phyloP scores from a whole-genome alignment of 1,140 invertebrate species.

The Drosophila kurseongensis region DNA sequence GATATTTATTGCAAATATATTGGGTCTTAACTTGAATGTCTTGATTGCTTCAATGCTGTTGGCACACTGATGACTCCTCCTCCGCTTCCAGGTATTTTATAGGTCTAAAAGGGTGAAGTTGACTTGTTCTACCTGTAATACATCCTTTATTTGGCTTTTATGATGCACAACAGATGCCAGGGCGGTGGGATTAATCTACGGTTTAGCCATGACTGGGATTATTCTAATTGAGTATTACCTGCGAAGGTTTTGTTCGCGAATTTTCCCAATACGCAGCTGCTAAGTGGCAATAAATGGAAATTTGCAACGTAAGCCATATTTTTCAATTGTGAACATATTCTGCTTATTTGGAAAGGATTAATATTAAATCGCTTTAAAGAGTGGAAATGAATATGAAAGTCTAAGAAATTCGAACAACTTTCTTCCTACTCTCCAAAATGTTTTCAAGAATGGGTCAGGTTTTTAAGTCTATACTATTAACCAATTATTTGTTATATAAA shows the following conservation, averaged over 20 bases:
- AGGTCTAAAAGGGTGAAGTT: neutral
- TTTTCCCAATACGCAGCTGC: constrained; percentile 42
- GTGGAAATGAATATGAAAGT: no score
- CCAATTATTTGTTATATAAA: no score
- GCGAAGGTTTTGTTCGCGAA: constrained; percentile 16
- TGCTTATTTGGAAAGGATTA: no score
- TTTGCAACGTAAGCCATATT: neutral
- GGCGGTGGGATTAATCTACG: neutral
- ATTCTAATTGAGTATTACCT: constrained; percentile 51
- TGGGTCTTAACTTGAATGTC: neutral
- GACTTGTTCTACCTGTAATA: neutral
- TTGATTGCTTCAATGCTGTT: constrained; percentile 9
- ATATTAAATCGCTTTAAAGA: no score
- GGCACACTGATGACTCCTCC: constrained; percentile 37
- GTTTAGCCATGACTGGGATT: neutral
- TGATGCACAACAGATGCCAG: neutral
- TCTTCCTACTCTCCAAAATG: no score
- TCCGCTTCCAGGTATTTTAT: constrained; percentile 31
- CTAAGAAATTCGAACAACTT: no score
- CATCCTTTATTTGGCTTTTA: neutral
- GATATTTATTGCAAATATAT: neutral
- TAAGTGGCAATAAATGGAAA: constrained; percentile 13
- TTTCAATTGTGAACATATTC: neutral
- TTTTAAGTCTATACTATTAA: no score
- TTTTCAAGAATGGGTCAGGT: no score